Conservation (phyloP, 2,113 vertebrate genomes). For the Thalassarche chlororhynchos region DNA sequence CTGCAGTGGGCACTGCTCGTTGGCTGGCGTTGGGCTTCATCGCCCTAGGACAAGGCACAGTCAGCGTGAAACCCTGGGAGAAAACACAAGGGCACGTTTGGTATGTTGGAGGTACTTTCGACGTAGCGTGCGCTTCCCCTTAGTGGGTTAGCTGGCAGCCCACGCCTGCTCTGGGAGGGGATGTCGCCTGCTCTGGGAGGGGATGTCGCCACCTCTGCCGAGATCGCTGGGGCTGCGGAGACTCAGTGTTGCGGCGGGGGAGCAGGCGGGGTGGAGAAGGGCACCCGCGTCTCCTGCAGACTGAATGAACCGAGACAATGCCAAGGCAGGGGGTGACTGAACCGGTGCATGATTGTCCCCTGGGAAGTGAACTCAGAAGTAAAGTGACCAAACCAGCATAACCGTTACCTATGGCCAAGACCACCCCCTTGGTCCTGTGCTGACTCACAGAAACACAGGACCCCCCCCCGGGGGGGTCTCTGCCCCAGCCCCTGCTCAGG, state of each 20-base stretch:
- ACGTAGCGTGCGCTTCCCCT: rapidly evolving
- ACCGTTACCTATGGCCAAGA: background rate
- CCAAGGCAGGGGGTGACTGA: background rate
- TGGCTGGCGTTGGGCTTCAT: rapidly evolving
- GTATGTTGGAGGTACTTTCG: background rate
- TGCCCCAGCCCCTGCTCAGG: background rate
- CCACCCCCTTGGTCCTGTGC: background rate
- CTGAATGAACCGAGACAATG: background rate
- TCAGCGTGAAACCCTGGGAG: rapidly evolving
- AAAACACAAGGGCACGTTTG: rapidly evolving
- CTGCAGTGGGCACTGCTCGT: background rate
- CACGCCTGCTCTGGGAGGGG: background rate
- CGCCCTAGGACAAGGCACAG: rapidly evolving
- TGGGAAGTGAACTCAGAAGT: background rate
- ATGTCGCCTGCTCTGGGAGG: too few species aligned
- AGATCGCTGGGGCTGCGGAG: background rate
- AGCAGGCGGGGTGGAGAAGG: background rate
- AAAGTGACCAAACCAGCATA: background rate
- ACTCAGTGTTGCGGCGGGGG: background rate
- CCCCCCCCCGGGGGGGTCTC: background rate
- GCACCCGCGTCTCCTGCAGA: background rate
- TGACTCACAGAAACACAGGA: too few species aligned
- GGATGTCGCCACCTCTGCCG: background rate
- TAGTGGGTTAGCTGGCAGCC: background rate
- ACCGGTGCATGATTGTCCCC: background rate